Evolutionary conservation across 2,113 vertebrate genomes (phyloP).

Genomic region (Sapayoa aenigma): DNA sequence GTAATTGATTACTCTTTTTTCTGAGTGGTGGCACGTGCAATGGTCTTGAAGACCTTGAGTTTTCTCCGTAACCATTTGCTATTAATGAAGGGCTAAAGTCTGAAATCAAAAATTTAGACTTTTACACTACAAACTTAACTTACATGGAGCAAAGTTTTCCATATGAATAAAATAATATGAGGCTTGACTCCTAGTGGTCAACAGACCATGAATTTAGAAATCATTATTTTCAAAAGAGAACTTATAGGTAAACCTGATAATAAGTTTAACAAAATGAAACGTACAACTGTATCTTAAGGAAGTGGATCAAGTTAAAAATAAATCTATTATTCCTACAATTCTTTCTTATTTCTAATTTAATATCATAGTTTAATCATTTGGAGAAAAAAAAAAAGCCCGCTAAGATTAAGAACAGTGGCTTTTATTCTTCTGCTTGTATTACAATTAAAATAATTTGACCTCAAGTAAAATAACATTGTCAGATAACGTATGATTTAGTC

Average conservation of each 20-base stretch:
- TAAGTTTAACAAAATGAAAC: neutral
- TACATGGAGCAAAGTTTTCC: neutral
- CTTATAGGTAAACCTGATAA: neutral
- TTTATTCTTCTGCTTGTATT: neutral
- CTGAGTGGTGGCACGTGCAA: neutral
- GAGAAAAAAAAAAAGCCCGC: neutral
- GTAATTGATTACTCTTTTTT: neutral
- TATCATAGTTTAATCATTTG: neutral
- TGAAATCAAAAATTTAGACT: neutral
- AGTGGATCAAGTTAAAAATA: neutral
- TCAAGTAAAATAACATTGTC: slow-evolving; percentile 45
- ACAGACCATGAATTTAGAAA: neutral
- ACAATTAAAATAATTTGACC: slow-evolving; percentile 43
- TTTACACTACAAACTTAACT: neutral
- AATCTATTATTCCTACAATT: neutral
- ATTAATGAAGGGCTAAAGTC: neutral
- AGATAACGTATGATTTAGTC: slow-evolving; percentile 34
- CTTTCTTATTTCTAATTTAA: neutral
- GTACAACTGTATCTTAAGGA: neutral
- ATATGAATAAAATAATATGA: neutral
- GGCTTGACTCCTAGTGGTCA: neutral
- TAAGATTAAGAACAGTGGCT: neutral
- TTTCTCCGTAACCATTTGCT: neutral
- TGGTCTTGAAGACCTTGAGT: neutral
- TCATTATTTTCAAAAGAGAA: neutral